Percentiles rank a stretch among this genome's conserved stretches.
phyloP scores from a whole-genome alignment of 2,113 vertebrate species.

The Abramis brama region DNA sequence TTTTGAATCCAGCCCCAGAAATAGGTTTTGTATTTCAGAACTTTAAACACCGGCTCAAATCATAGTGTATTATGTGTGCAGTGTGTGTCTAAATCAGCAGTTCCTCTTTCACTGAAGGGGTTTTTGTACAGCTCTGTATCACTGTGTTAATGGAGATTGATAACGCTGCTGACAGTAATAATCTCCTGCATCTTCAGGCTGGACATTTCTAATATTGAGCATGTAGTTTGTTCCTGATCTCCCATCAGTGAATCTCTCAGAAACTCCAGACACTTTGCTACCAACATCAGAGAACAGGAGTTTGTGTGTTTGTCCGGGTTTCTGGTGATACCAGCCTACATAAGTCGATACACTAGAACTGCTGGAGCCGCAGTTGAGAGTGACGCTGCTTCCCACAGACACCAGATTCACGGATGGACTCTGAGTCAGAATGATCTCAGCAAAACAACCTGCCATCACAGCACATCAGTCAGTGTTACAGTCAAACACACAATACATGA shows the following conservation, averaged over 20 bases:
- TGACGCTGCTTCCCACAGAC: constrained; percentile 9
- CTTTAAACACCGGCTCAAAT: neutral
- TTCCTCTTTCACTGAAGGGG: constrained; percentile 6
- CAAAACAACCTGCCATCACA: constrained; percentile 16
- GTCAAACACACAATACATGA: neutral
- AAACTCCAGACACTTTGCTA: neutral
- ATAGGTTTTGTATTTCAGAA: neutral
- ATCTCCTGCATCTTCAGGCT: constrained; percentile 21
- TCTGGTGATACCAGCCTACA: constrained; percentile 17
- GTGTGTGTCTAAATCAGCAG: constrained; percentile 15
- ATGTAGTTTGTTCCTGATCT: constrained; percentile 25
- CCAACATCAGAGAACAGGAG: neutral
- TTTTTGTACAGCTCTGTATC: neutral
- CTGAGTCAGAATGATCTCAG: constrained; percentile 32
- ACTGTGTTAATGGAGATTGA: neutral
- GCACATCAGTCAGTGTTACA: neutral
- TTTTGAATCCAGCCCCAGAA: no score
- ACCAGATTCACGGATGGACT: neutral
- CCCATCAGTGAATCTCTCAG: constrained; percentile 24
- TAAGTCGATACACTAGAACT: rapidly evolving
- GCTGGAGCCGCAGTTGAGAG: constrained; percentile 3
- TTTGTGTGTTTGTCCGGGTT: neutral
- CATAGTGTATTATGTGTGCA: neutral
- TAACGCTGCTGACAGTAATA: constrained; percentile 8
- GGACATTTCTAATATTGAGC: constrained; percentile 1